phyloP scores from a whole-genome alignment of 30 jellyfish, hydroid and myxozoan species.

The Pseudorhiza aurosa region DNA sequence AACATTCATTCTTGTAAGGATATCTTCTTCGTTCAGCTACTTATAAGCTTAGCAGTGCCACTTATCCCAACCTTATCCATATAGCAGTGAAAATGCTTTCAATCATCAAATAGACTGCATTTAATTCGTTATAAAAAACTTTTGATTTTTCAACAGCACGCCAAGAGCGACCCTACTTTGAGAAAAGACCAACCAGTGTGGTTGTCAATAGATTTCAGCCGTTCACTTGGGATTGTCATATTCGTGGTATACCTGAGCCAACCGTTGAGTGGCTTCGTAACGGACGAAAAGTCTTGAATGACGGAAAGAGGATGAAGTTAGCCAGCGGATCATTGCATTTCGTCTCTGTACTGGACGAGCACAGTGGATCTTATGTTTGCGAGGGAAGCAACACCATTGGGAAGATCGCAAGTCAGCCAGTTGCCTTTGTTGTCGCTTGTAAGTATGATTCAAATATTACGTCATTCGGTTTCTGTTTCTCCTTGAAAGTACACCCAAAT shows the following conservation, averaged over 20 bases:
- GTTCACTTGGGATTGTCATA: conserved; percentile 54
- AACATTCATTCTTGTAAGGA: too few relatives aligned
- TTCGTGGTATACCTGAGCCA: conserved; percentile 79
- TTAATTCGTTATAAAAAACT: not conserved
- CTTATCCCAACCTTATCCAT: too few relatives aligned
- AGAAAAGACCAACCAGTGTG: conserved; percentile 48
- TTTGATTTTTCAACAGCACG: conserved; percentile 30
- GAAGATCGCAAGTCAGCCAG: conserved; percentile 41
- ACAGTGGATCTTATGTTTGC: conserved; percentile 67
- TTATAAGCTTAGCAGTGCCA: too few relatives aligned
- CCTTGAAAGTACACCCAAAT: too few relatives aligned
- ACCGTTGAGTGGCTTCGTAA: conserved; percentile 52
- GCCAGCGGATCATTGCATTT: conserved; percentile 51
- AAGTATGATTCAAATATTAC: too few relatives aligned
- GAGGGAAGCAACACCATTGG: conserved; percentile 72
- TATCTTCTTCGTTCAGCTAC: too few relatives aligned
- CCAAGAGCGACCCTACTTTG: conserved; percentile 70
- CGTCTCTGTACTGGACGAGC: conserved; percentile 28
- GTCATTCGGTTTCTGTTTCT: too few relatives aligned
- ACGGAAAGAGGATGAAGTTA: conserved; percentile 24
- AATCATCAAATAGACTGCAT: not conserved
- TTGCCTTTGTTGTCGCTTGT: conserved; percentile 75
- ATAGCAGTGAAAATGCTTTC: not conserved
- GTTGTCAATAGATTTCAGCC: conserved; percentile 50
- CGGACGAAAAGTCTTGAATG: conserved; percentile 18